Percentiles rank a stretch among this genome's conserved stretches.
Conservation (phyloP, 2,797 vertebrate species). For the Alcedo atthis region DNA sequence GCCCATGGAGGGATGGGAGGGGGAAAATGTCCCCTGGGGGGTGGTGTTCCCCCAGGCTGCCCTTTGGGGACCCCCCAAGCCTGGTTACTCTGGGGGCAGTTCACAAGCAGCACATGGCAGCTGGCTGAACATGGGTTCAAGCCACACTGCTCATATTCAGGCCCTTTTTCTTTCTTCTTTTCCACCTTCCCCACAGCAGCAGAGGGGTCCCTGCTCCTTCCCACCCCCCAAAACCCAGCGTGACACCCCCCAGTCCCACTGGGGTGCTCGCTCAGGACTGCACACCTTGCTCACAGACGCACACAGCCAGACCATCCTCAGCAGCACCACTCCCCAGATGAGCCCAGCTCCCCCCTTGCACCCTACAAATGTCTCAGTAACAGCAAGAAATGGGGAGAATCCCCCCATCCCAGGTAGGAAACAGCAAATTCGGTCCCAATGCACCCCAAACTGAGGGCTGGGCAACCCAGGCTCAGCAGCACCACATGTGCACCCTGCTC, state of each 20-base stretch:
- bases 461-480: background rate
- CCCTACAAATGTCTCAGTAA: background rate
- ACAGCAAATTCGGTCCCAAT: background rate
- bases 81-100: accelerated
- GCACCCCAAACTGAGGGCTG: background rate
- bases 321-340: background rate
- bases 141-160: accelerated
- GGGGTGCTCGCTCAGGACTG: background rate
- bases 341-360: background rate
- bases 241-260: background rate
- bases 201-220: background rate
- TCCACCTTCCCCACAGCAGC: background rate
- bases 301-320: background rate
- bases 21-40: background rate
- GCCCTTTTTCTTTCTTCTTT: background rate
- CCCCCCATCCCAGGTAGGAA: background rate
- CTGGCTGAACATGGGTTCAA: background rate
- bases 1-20: background rate
- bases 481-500: accelerated
- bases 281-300: accelerated
- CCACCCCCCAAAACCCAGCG: background rate
- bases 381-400: background rate
- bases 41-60: background rate
- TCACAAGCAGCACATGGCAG: background rate
- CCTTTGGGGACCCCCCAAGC: background rate